A percentile compares a stretch with the other conserved stretches of the same genome.
Evolutionary conservation across 2,888 invertebrate genomes (phyloP).

Genomic region (Melinopterus prodromus): DNA sequence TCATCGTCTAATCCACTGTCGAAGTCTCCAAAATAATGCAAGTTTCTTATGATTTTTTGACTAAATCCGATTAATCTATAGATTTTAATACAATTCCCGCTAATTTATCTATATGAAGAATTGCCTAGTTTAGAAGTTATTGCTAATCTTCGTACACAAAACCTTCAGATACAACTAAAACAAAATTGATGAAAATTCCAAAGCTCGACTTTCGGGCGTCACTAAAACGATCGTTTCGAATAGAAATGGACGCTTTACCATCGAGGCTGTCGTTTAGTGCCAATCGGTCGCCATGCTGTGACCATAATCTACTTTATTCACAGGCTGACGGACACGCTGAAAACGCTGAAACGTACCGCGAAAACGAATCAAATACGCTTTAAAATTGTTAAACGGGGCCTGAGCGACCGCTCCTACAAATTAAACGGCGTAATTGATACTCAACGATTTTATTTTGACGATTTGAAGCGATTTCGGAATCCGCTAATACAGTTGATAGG

Average conservation of each 20-base stretch:
- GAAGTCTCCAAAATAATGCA: no score
- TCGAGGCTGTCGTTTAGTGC: neutral
- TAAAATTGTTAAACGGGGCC: neutral
- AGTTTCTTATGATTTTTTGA: no score
- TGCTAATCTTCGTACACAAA: no score
- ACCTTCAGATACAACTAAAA: no score
- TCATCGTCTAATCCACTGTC: no score
- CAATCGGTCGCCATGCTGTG: constrained; percentile 4
- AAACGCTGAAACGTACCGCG: neutral
- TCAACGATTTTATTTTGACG: neutral
- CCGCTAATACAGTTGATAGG: neutral
- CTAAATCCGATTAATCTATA: no score
- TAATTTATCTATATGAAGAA: no score
- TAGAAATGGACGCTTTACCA: neutral
- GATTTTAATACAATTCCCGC: no score
- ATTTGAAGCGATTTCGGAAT: neutral
- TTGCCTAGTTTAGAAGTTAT: no score
- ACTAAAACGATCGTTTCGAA: neutral
- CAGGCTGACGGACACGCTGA: constrained; percentile 5
- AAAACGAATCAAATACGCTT: neutral
- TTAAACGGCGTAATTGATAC: constrained; percentile 21
- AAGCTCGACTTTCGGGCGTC: neutral
- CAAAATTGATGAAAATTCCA: no score
- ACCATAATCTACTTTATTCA: neutral
- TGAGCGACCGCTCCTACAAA: neutral